A percentile compares a stretch with the other conserved stretches of the same genome.
phyloP scores from a whole-genome alignment of 2,113 vertebrate genomes.

The Pitta sordida region DNA sequence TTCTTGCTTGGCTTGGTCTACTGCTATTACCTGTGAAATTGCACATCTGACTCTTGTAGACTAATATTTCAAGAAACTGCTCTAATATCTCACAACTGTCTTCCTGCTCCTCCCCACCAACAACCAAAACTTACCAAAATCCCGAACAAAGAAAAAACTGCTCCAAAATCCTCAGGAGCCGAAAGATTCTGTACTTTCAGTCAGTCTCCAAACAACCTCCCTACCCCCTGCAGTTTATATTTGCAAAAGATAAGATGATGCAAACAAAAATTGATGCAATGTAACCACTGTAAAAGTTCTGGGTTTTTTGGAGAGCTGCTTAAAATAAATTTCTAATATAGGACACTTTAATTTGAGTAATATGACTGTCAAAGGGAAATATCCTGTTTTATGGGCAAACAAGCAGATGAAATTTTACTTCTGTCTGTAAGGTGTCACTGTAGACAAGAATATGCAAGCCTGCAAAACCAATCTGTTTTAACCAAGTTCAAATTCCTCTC shows the following conservation, averaged over 20 bases:
- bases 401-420: background rate
- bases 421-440: background rate
- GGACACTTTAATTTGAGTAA: background rate
- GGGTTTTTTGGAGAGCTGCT: accelerated
- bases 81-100: background rate
- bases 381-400: background rate
- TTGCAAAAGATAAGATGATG: background rate
- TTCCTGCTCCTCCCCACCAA: too few relatives aligned
- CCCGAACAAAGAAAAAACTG: accelerated
- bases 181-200: background rate
- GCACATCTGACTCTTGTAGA: background rate
- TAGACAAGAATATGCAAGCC: background rate
- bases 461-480: background rate
- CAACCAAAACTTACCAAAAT: background rate
- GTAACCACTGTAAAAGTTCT: background rate
- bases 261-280: background rate
- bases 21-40: slow-evolving; percentile 34
- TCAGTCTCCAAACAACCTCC: background rate
- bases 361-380: background rate
- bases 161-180: background rate
- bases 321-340: background rate
- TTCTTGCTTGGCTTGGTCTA: slow-evolving; percentile 43
- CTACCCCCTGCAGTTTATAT: background rate
- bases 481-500: background rate
- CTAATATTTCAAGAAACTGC: background rate